Base-by-base conservation (phyloP, 2,113 vertebrate genomes). In the Stictonetta naevosa region DNA sequence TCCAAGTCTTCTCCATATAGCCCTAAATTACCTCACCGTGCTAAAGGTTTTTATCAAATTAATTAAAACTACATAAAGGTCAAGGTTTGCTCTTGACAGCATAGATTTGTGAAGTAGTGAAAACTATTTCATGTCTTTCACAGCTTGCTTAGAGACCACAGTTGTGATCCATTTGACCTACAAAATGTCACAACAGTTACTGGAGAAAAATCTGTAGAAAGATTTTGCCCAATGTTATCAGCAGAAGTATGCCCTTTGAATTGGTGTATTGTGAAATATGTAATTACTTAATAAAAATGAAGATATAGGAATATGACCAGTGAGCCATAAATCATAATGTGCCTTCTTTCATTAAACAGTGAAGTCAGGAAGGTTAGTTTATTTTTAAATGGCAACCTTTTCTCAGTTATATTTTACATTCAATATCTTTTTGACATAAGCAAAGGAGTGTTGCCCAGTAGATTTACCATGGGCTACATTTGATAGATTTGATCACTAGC, bases 1-100 rank as follows among this genome's bases (percentile, higher is more conserved):
- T 77, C 34, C 60, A 92, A 84, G 38, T 12, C 69, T 87, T 93
- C 88, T 63, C 64, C 56, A 40, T 89, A 58, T 2, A 0, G 55
- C 48, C 79, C 48, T 84, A 82, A 85, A 92, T 93, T 91, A 82
- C 44, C n/a, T 76, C 5, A 3, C 62, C 2, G 53, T 66, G 62
- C 26, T 63, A 93, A 83, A 88, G 50, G 44, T 74, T 94, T 95
- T 95, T 90, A 81, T 88, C 87, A 96, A 87, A 93, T 86, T 95
- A 97, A 91, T 91, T 88, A 91, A 88, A 95, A 60, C 58, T 79
- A 48, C 23, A 48, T 68, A 95, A 95, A 91, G 86, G 94, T 95
- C 86, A 91, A 95, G 81, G 79, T 93, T 92, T 87, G 64, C 53
- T 93, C 86, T 72, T 95, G 94, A 92, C 80, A 89, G 22, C 60